Conservation (phyloP, 2,113 vertebrate genomes). For the Zootoca vivipara region DNA sequence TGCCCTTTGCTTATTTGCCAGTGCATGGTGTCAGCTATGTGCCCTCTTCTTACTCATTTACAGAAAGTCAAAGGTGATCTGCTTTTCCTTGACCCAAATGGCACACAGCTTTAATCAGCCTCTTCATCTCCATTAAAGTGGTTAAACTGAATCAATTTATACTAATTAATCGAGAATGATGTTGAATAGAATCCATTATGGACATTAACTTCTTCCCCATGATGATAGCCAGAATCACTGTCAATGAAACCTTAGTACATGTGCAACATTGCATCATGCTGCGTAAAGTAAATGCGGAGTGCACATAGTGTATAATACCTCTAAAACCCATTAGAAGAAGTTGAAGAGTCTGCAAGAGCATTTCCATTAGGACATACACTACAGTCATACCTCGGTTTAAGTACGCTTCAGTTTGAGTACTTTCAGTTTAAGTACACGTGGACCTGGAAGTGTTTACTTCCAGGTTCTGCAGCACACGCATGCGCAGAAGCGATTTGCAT, state of each 20-base stretch:
- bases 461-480: too few relatives aligned
- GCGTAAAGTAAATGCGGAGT: neutral
- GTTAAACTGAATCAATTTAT: constrained; percentile 27
- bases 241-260: constrained; percentile 2
- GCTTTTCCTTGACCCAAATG: constrained; percentile 6
- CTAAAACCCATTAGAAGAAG: neutral
- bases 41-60: constrained; percentile 1
- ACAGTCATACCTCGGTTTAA: too few relatives aligned
- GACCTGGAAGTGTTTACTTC: too few relatives aligned
- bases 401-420: too few relatives aligned
- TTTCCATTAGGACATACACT: too few relatives aligned
- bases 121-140: constrained; percentile 21
- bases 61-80: neutral
- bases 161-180: constrained; percentile 13
- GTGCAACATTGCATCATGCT: neutral
- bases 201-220: constrained; percentile 4
- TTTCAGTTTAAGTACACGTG: too few relatives aligned
- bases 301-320: neutral
- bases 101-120: neutral
- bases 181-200: constrained; percentile 15
- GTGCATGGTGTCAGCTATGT: neutral
- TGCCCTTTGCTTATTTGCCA: neutral
- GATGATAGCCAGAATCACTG: neutral
- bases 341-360: neutral
- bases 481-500: too few relatives aligned